Evolutionary conservation across 2,888 invertebrate species (phyloP).

Genomic region (Prosopocoilus inquinatus): DNA sequence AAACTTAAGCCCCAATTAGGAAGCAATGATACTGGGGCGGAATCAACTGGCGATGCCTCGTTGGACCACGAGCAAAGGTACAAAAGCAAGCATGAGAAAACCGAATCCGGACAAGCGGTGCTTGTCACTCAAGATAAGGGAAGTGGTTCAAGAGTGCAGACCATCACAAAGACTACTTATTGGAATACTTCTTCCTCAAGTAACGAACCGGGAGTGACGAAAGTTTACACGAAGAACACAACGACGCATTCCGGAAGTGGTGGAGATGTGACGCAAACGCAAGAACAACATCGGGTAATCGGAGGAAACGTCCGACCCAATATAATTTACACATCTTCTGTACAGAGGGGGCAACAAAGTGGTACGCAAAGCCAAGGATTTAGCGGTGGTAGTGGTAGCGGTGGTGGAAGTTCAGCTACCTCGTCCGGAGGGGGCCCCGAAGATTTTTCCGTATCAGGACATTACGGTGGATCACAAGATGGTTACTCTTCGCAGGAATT

Average conservation of each 20-base stretch:
- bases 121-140: slow-evolving; percentile 25
- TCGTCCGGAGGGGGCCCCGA: background rate
- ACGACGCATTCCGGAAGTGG: slow-evolving; percentile 12
- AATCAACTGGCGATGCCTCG: slow-evolving; percentile 51
- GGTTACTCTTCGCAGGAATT: background rate
- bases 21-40: slow-evolving; percentile 41
- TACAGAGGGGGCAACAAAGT: slow-evolving; percentile 10
- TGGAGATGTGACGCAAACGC: slow-evolving; percentile 14
- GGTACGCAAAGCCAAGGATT: background rate
- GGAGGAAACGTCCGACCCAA: background rate
- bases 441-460: background rate
- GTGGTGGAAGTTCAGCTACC: background rate
- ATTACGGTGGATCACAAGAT: background rate
- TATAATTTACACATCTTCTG: slow-evolving; percentile 21
- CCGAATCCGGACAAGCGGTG: slow-evolving; percentile 12
- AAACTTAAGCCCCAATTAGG: slow-evolving; percentile 6
- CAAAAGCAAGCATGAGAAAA: slow-evolving; percentile 27
- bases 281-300: background rate
- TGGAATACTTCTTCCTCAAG: slow-evolving; percentile 10
- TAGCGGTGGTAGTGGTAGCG: background rate
- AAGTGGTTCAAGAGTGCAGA: slow-evolving; percentile 19
- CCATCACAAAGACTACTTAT: slow-evolving; percentile 14
- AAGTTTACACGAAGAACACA: slow-evolving; percentile 18
- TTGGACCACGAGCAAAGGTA: slow-evolving; percentile 45
- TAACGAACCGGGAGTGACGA: slow-evolving; percentile 9